phyloP scores from a whole-genome alignment of 2,113 vertebrate species.

The Melanerpes aurifrons region DNA sequence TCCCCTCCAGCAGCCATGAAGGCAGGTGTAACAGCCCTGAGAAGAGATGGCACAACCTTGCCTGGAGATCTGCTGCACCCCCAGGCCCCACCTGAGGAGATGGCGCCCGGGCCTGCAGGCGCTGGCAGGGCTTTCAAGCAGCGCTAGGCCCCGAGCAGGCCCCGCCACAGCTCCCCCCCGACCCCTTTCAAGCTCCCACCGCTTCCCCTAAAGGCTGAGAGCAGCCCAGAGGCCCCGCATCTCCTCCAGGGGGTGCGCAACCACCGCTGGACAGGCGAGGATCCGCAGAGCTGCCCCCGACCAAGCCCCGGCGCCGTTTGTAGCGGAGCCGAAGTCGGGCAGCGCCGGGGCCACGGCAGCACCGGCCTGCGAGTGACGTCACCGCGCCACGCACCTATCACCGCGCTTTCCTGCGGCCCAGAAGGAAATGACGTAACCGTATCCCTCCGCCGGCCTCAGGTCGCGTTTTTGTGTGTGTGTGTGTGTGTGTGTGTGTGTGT shows the following conservation, averaged over 20 bases:
- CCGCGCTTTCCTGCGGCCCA: background rate
- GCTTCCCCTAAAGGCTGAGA: background rate
- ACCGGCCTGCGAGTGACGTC: conserved; percentile 22
- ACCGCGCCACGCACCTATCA: background rate
- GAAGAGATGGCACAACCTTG: no score
- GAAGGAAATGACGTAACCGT: conserved; percentile 71
- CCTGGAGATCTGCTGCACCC: background rate
- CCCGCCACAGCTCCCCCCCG: background rate
- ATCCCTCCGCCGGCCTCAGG: conserved; percentile 75
- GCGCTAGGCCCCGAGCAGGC: background rate
- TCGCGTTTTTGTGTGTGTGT: conserved; percentile 65
- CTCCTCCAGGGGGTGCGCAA: background rate
- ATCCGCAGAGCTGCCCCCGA: no score
- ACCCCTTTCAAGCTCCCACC: background rate
- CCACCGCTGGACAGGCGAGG: no score
- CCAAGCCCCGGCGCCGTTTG: background rate
- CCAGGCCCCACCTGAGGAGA: background rate
- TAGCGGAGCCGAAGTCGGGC: conserved; percentile 60
- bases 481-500: conserved; percentile 63
- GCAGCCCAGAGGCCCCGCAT: background rate
- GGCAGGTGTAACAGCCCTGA: no score
- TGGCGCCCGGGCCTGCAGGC: background rate
- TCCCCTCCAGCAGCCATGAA: background rate
- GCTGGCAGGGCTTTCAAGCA: no score
- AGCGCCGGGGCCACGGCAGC: background rate